Evolutionary conservation across 2,113 vertebrate species (phyloP), one percentile per base, ranked within the genome.

Genomic region (Suncus etruscus): DNA sequence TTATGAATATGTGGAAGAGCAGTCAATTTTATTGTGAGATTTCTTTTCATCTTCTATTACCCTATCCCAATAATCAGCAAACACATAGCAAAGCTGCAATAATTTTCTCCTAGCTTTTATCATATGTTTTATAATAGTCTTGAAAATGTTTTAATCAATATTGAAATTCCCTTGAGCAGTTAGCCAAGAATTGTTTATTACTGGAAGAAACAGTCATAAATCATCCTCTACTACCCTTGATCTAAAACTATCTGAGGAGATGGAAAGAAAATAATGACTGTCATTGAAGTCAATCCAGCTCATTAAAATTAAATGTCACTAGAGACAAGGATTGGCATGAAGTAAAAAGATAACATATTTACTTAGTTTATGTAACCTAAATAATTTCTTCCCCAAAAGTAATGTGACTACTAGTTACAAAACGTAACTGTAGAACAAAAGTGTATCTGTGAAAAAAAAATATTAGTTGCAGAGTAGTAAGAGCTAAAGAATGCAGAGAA

Each of bases 1-100:
- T 39, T 39, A 39, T 39, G 76, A 76, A 86, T 90, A 39, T 54
- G 31, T 72, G 16, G 58, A 32, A 91, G 6, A 80, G 5, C 29
- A 88, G 29, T 83, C 39, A 95, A 80, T 16, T 85, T 87, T 66
- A 29, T 87, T 75, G 39, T 70, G 77, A 70, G 75, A 65, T 6
- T 75, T 83, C 66, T 83, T 83, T 81, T 29, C 25, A 63, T 68
- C 82, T 82, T 95, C 79, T 91, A 58, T 86, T 94, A 93, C 94
- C 72, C 39, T 83, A 39, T 91, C 68, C 66, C 27, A 48, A 66
- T 84, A 87, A 81, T 74, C 79, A 74, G 70, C 48, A 91, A 87
- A 89, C 48, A 89, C 51, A 80, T 6, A 85, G 47, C 14, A 87
- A 91, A 85, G 2, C 47, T 91, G 90, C 58, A 94, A 25, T 65